Evolutionary conservation across 2,888 invertebrate genomes (phyloP).

Genomic region (Dexiosoma caninum): DNA sequence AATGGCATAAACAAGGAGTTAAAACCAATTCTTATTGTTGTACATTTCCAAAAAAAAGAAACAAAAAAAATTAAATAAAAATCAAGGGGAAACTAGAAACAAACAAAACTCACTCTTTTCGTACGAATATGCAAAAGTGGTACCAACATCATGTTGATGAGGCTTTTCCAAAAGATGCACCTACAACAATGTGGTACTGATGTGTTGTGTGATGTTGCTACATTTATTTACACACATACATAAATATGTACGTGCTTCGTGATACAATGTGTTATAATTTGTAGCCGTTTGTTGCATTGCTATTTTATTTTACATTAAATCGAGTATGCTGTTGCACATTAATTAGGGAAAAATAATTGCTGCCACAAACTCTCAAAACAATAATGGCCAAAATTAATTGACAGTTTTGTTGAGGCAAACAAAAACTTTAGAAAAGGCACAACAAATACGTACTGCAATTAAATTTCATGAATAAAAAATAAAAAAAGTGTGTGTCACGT

Average conservation of each 20-base stretch:
- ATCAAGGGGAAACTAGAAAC: background rate
- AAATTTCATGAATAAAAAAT: background rate
- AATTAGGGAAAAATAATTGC: constrained; percentile 49
- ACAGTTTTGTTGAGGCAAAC: constrained; percentile 23
- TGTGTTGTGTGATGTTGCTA: constrained; percentile 10
- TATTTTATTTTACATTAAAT: background rate
- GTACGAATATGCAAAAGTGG: constrained; percentile 32
- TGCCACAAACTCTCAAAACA: constrained; percentile 2
- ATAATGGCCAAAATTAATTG: constrained; percentile 32
- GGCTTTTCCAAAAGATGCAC: constrained; percentile 25
- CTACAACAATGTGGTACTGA: constrained; percentile 18
- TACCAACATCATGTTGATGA: background rate
- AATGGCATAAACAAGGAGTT: background rate
- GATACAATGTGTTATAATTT: constrained; percentile 23
- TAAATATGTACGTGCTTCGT: constrained; percentile 17
- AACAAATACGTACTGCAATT: no score
- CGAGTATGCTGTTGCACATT: constrained; percentile 31
- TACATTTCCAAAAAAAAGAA: background rate
- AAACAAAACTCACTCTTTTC: constrained; percentile 40
- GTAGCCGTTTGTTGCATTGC: background rate
- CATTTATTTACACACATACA: no score
- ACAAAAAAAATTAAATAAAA: background rate
- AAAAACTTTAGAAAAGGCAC: background rate
- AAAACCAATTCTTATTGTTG: background rate
- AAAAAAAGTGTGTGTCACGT: background rate